phyloP scores from a whole-genome alignment of 64 coral and sea anemone species.

The Pocillopora verrucosa region DNA sequence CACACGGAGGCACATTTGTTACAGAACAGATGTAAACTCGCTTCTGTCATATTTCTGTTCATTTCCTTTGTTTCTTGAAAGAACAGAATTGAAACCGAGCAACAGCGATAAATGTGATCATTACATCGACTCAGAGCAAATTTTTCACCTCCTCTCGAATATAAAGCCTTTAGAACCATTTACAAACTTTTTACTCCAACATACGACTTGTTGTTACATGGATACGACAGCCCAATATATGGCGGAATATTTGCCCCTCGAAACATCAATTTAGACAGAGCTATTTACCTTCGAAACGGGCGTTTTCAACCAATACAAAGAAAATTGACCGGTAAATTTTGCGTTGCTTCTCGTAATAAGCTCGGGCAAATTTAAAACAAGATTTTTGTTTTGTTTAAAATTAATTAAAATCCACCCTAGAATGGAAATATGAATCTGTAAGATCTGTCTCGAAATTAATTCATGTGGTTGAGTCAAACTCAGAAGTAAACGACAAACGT shows the following conservation, averaged over 20 bases:
- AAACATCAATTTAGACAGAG: no score
- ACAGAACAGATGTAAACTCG: slow-evolving; percentile 34
- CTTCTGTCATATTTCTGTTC: background rate
- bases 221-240: no score
- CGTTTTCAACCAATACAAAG: no score
- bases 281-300: no score
- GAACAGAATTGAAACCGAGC: background rate
- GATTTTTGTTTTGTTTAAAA: no score
- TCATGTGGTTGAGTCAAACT: background rate
- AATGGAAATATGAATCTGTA: no score
- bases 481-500: no score
- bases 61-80: background rate
- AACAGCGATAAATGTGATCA: background rate
- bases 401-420: no score
- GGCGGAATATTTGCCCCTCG: no score
- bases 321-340: no score
- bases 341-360: no score
- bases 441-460: no score
- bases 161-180: background rate
- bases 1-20: background rate
- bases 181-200: background rate
- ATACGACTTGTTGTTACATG: background rate
- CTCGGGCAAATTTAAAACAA: background rate
- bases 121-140: background rate
- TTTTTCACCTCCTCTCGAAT: background rate